Evolutionary conservation across 2,797 vertebrate species (phyloP).

Genomic region (Pitangus sulphuratus): DNA sequence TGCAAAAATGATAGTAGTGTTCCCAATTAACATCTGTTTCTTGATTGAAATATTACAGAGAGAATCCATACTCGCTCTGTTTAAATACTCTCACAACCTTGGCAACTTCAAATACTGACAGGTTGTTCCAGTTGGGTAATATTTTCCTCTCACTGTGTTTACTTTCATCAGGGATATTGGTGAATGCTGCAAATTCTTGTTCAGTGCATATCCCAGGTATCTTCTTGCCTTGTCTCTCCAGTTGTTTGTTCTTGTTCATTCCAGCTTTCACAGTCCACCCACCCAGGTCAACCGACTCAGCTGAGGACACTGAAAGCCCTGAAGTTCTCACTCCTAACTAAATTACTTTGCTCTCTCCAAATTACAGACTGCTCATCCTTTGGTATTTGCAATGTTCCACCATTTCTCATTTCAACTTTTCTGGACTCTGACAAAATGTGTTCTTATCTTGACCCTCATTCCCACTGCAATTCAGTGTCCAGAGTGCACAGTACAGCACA

Average conservation of each 20-base stretch:
- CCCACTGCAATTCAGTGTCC: neutral
- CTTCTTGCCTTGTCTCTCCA: neutral
- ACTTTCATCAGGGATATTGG: neutral
- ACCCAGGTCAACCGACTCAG: accelerated
- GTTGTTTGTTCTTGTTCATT: neutral
- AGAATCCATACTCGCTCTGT: neutral
- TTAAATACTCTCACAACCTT: neutral
- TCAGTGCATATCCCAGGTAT: neutral
- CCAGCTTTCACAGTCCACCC: neutral
- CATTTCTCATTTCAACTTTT: neutral
- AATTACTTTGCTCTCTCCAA: neutral
- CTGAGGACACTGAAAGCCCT: neutral
- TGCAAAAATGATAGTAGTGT: neutral
- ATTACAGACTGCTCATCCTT: neutral
- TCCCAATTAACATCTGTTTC: neutral
- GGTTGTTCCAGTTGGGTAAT: neutral
- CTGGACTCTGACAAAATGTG: neutral
- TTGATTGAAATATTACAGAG: neutral
- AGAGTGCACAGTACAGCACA: neutral
- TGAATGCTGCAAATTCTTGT: neutral
- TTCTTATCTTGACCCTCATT: neutral
- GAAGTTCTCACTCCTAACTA: neutral
- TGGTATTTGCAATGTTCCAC: neutral
- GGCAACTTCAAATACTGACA: neutral
- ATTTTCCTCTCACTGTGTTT: neutral